Base-by-base conservation (phyloP, 2,888 invertebrate genomes). In the Drosophila kanekoi region DNA sequence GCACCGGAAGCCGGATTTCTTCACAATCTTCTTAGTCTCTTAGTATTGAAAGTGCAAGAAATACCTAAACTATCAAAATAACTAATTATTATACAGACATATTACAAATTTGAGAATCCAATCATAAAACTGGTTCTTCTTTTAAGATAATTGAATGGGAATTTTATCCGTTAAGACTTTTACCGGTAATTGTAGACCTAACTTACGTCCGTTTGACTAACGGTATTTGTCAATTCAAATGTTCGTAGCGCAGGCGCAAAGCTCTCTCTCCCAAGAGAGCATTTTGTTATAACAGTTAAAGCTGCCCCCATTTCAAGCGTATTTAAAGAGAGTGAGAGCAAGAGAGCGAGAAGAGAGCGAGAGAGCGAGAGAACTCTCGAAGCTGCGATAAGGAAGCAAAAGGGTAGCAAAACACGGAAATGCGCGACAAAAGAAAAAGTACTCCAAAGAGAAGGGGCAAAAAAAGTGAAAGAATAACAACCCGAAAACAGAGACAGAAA, bases 401-500 rank as follows among this genome's bases (percentile, higher is more conserved):
- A 82, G 85, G 77, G 86, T 89, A 79, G 81, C 81, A 69, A 78
- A 84, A 89, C 85, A 85, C 86, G 85, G 89, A 86, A 86, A 78
- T 85, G 83, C 67, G 84, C 75, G 68, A 68, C 76, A 63, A 71
- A 70, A 62, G 78, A 73, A 84, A 80, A 49, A 67, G 83, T 84
- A 87, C 85, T 88, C 81, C 64, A 78, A 61, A 37, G 20, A 35
- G 44, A 52, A 54, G 20, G 40, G 48, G 35, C 45, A 53, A 60
- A 18, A 53, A 43, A 23, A 51, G 44, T 54, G 54, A 45, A 67
- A 79, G 54, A 66, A 62, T 23, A 61, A 60, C 58, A 58, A 66
- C 48, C 41, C 57, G 40, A 67, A 86, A 79, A 51, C 65, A 73
- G 78, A 67, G 60, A 70, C 71, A 43, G 62, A 28, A 57, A 52